Evolutionary conservation across 1,140 invertebrate species (phyloP).

Genomic region (Lerema accius): DNA sequence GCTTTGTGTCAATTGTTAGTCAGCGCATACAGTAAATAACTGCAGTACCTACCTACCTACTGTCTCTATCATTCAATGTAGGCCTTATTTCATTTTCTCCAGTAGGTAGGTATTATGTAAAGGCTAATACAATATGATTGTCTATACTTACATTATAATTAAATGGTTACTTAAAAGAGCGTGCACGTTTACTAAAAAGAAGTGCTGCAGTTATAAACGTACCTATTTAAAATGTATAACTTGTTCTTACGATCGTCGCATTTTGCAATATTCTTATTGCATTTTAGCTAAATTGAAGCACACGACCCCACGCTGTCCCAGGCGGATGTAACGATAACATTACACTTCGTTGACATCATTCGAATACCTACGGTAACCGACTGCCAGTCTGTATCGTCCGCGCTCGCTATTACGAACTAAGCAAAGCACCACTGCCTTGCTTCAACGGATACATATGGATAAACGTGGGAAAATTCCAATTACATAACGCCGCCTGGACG

Average conservation of each 20-base stretch:
- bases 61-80: conserved; percentile 8
- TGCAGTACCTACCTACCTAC: conserved; percentile 16
- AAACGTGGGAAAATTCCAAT: conserved; percentile 62
- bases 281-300: conserved; percentile 8
- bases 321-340: conserved; percentile 74
- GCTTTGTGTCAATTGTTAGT: conserved; percentile 34
- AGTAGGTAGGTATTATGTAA: not conserved
- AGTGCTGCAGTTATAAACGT: too few relatives aligned
- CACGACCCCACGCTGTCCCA: conserved; percentile 48
- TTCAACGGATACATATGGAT: conserved; percentile 22
- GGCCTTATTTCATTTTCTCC: conserved; percentile 13
- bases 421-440: not conserved
- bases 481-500: conserved; percentile 27
- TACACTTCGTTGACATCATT: conserved; percentile 67
- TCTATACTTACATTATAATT: too few relatives aligned
- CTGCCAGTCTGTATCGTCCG: conserved; percentile 35
- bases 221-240: too few relatives aligned
- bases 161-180: too few relatives aligned
- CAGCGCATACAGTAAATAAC: conserved; percentile 17
- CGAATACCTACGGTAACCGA: conserved; percentile 40
- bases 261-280: not conserved
- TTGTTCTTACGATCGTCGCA: too few relatives aligned
- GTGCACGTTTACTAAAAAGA: too few relatives aligned
- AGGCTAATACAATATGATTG: too few relatives aligned
- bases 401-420: too few relatives aligned